Evolutionary conservation across 1,140 invertebrate species (phyloP).

Genomic region (Bombyx mori): DNA sequence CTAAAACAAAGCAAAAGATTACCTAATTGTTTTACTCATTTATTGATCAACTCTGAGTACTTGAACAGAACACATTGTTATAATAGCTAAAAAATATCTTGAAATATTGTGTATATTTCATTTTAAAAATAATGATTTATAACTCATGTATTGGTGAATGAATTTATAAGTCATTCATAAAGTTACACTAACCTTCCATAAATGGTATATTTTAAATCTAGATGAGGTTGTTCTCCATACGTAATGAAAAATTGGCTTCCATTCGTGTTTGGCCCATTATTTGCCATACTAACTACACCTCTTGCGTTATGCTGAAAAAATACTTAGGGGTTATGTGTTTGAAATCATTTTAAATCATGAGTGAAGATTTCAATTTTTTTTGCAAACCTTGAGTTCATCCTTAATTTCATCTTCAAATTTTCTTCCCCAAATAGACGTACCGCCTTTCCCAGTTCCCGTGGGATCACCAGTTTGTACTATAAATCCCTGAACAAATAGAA

Average conservation of each 20-base stretch:
- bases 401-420: conserved; percentile 98
- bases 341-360: background rate
- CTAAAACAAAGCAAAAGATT: conserved; percentile 72
- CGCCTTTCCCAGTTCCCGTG: conserved; percentile 94
- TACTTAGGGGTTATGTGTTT: background rate
- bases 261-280: conserved; percentile 98
- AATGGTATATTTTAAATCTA: conserved; percentile 97
- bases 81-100: no score
- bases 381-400: conserved; percentile 88
- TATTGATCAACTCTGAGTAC: background rate
- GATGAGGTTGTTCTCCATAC: conserved; percentile 93
- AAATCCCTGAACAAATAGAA: conserved; percentile 77
- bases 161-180: no score
- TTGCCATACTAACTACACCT: conserved; percentile 98
- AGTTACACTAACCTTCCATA: conserved; percentile 88
- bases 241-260: conserved; percentile 98
- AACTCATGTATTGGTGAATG: no score
- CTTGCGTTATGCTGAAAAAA: conserved; percentile 82
- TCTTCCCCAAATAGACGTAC: conserved; percentile 90
- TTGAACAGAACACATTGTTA: background rate
- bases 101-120: no score
- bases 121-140: no score
- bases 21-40: background rate
- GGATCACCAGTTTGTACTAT: conserved; percentile 98
- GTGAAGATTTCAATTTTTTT: conserved; percentile 1